Percentiles rank a stretch among this genome's conserved stretches.
phyloP scores from a whole-genome alignment of 1,140 invertebrate species.

The Drosophila chauvacae region DNA sequence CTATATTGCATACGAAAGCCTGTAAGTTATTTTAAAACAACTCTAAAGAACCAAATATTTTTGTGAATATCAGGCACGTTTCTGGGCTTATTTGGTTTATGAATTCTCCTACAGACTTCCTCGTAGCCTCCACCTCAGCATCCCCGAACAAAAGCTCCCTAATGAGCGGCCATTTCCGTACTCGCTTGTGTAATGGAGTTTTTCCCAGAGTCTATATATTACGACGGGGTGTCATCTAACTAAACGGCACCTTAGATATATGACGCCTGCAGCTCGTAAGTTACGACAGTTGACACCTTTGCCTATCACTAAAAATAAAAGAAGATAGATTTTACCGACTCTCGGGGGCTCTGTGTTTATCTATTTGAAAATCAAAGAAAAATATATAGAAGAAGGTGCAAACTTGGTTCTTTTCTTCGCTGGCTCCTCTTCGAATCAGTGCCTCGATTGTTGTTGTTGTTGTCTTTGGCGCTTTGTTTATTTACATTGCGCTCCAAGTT shows the following conservation, averaged over 20 bases:
- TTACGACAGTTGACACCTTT: constrained; percentile 34
- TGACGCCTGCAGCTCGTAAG: not conserved
- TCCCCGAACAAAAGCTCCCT: constrained; percentile 26
- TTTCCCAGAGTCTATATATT: constrained; percentile 26
- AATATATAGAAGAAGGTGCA: constrained; percentile 29
- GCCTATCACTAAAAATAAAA: constrained; percentile 14
- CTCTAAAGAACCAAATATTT: too few relatives aligned
- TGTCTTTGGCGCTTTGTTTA: constrained; percentile 77
- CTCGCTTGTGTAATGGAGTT: constrained; percentile 23
- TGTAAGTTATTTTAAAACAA: not conserved
- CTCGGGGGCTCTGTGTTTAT: constrained; percentile 25
- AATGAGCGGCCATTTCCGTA: constrained; percentile 26
- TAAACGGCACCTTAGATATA: constrained; percentile 23
- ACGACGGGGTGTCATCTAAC: constrained; percentile 12
- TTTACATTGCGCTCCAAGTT: constrained; percentile 80
- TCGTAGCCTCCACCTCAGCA: not conserved
- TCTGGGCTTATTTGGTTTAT: constrained; percentile 17
- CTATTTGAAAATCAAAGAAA: constrained; percentile 46
- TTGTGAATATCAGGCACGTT: not conserved
- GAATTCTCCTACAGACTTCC: not conserved
- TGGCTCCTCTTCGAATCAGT: constrained; percentile 38
- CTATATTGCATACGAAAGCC: too few relatives aligned
- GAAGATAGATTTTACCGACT: constrained; percentile 21
- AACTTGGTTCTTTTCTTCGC: constrained; percentile 34
- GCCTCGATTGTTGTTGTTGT: constrained; percentile 37